Evolutionary conservation across 2,888 invertebrate genomes (phyloP), one percentile per base, ranked within the genome.

Genomic region (Mayetiola destructor): DNA sequence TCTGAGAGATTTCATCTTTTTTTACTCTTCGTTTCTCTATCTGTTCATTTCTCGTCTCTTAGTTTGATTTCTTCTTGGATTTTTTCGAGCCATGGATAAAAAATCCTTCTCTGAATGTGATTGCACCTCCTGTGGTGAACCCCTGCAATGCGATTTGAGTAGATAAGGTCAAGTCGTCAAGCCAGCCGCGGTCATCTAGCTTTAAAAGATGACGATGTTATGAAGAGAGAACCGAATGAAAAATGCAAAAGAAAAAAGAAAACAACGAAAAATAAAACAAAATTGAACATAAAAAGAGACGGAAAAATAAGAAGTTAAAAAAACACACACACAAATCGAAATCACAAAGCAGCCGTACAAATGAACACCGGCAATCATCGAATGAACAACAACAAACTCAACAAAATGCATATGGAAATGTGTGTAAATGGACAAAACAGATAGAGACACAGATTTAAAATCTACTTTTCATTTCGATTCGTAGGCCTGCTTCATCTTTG

Each of bases 161-260:
- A 62, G 62, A 62, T 62, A 62, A 61, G 61, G 62, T 62, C 61
- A 62, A 62, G 61, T 61, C 62, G 62, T 61, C 62, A 62, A 61
- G 61, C 62, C 60, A 56, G 59, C 59, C 60, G 61, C 61, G 61
- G 59, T 62, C 61, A 62, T 61, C 59, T 62, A 52, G 48, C 48
- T n/a, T 48, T 48, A 27, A 27, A 48, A 48, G 29, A 48, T 16
- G 48, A 48, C 48, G n/a, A 27, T 27, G 16, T 16, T n/a, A 27
- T 16, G 48, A 5, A 48, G 27, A 48, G 23, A 23, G 23, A 27
- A 27, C 9, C 48, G 3, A 4, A 37, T 12, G 3, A 4, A 12
- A 3, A 37, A 4, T 4, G 37, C 37, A 14, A 9, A 16, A 6
- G 37, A 37, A n/a, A n/a, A n/a, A n/a, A n/a, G n/a, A n/a, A n/a